Base-by-base conservation (phyloP, 2,888 invertebrate species). In the Rhopalosiphum nymphaeae region DNA sequence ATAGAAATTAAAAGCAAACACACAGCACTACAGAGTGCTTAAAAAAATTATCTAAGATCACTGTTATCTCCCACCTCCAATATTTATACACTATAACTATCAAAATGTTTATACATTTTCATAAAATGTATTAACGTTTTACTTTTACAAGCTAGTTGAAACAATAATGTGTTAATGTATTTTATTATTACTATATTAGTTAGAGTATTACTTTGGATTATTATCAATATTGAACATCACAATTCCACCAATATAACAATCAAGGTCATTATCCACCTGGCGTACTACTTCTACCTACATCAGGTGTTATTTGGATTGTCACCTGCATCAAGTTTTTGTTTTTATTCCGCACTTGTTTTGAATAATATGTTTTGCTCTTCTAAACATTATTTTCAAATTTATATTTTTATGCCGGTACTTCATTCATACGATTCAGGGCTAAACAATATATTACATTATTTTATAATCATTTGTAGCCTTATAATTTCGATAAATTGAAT, bases 191-290 rank as follows among this genome's bases (percentile, higher is more conserved):
- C 44, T 46, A 85, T 85, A 4, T 85, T 85, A 85, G 11, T 44
- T 29, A 13, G 13, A 44, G 13, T 44, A 85, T 3, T 85, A 21
- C 36, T 9, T 78, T 78, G 78, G 26, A 21, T 3, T 21, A 1
- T 78, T 78, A 36, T 78, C 36, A 25, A 36, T 25, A 36, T 36
- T 53, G 16, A 36, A 36, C 36, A 78, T 42, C 78, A 78, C 21
- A 21, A 53, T 78, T 36, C 36, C 0, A 36, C 21, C 36, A 78
- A 36, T 78, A 78, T 42, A 89, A 36, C 26, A 42, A 89, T 89
- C 88, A 56, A 89, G 88, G 53, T 26, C 56, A 53, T 56, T 88
- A 53, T 89, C 13, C 88, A 89, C 88, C 88, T 89, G 88, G 56
- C 88, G 26, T 46, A 46, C 36, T 29, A 49, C 26, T 91, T 36